Base-by-base conservation (phyloP, 1,140 invertebrate genomes). In the Lasioglossum albipes region DNA sequence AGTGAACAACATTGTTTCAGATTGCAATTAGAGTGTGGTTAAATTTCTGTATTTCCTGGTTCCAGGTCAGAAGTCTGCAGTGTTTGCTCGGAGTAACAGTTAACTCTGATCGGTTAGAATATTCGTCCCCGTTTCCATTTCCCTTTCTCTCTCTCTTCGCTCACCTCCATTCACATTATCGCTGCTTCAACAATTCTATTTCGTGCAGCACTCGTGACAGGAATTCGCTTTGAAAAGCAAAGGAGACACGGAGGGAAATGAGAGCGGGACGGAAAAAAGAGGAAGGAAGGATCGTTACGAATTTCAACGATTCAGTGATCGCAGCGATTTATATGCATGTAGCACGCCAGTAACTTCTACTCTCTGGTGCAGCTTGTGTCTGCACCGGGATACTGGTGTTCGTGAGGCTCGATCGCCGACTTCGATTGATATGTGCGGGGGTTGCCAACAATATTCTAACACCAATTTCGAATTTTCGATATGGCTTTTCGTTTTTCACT, bases 281-380 rank as follows among this genome's bases (percentile, higher is more conserved):
- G 59, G 57, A 54, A 72, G 45, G 68, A 65, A 54, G 69, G 76
- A 65, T 79, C 76, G 69, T 79, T 79, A 79, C 76, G 76, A 73
- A 73, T 79, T 73, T 79, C 76, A 72, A 79, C 69, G 76, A 79
- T 18, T 66, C 59, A 18, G 45, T 79, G 76, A 79, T 79, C 76
- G 72, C 69, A 73, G 70, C 76, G 76, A 79, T 79, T 73, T 79
- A 73, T 73, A 79, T 54, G 76, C 52, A 79, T 73, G 76, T 22
- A 45, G 49, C 61, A 45, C 76, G 76, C 72, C 64, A 79, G 41
- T 70, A 71, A 62, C 41, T 59, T 57, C 62, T 59, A 9, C 31
- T 18, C 45, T 66, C 45, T 66, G n/a, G 66, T 70, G 69, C 49
- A 27, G 36, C 69, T 77, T 71, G 41, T 27, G 59, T 27, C 57